These are phyloP conservation scores for Heteromormyrus szaboi DNA, from an alignment of 2,797 vertebrate genomes.

Conservation along the genomic window DNA sequence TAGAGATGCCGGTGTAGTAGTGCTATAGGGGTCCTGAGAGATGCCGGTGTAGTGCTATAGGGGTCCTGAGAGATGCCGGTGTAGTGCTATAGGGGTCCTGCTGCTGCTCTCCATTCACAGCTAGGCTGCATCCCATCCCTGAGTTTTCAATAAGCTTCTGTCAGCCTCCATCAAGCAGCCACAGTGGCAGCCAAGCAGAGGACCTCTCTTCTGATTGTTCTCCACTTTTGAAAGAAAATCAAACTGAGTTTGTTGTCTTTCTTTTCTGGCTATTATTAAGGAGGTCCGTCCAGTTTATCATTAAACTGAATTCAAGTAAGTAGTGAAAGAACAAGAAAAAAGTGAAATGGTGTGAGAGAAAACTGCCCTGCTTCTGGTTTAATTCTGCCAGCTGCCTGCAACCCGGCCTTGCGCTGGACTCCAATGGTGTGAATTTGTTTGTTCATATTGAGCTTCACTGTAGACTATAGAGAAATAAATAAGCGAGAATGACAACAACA, in stretches of 20 bases:
- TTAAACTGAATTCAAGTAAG: conserved; percentile 54
- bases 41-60: conserved; percentile 28
- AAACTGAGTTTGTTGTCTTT: conserved; percentile 74
- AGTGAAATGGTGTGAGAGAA: background rate
- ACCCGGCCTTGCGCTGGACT: background rate
- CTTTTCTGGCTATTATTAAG: conserved; percentile 59
- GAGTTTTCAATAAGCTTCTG: conserved; percentile 67
- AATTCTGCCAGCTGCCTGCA: background rate
- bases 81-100: conserved; percentile 19
- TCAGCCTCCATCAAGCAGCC: conserved; percentile 69
- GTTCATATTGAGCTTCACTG: background rate
- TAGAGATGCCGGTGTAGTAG: background rate
- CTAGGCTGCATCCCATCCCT: conserved; percentile 59
- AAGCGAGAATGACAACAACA: background rate
- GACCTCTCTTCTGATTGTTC: conserved; percentile 69
- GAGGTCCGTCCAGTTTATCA: conserved; percentile 69
- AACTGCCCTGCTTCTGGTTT: background rate
- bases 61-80: conserved; percentile 24
- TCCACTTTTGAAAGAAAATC: conserved; percentile 72
- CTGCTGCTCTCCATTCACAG: background rate
- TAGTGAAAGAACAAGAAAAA: background rate
- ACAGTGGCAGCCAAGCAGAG: conserved; percentile 33
- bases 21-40: background rate
- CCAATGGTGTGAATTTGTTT: background rate
- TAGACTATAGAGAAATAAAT: background rate